These are phyloP conservation scores for Drosophila pegasa DNA, from an alignment of 2,888 invertebrate species.

Conservation along the genomic window DNA sequence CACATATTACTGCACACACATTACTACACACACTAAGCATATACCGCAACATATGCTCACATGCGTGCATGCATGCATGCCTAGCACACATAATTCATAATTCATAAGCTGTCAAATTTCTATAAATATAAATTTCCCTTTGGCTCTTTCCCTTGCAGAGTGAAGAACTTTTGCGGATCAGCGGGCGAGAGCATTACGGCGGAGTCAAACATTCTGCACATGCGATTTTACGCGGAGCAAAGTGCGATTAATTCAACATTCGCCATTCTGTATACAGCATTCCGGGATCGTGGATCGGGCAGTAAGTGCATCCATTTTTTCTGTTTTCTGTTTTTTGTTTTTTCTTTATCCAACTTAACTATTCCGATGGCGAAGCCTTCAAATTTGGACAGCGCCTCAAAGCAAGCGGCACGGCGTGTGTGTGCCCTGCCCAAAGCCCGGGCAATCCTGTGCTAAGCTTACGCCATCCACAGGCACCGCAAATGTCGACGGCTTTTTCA, in stretches of 20 bases:
- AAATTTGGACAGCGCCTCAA: constrained; percentile 29
- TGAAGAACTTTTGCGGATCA: constrained; percentile 93
- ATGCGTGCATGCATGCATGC: background rate
- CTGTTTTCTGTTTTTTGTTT: background rate
- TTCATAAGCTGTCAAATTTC: constrained; percentile 7
- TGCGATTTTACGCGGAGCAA: constrained; percentile 90
- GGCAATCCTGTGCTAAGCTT: constrained; percentile 70
- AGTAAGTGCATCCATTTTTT: constrained; percentile 76
- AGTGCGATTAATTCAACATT: constrained; percentile 88
- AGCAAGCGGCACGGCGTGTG: constrained; percentile 5
- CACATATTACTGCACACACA: too few relatives aligned
- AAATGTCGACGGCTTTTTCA: constrained; percentile 19
- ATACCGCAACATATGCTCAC: background rate
- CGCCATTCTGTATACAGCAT: constrained; percentile 90
- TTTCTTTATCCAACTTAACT: too few relatives aligned
- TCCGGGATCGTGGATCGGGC: constrained; percentile 86
- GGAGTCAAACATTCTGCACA: constrained; percentile 89
- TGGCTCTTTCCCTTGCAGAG: constrained; percentile 79
- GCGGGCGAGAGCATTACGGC: constrained; percentile 92
- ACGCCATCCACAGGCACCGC: constrained; percentile 32
- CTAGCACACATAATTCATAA: constrained; percentile 6
- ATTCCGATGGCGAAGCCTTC: constrained; percentile 1
- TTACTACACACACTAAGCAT: background rate
- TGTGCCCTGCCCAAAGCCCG: constrained; percentile 30
- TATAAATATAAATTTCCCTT: background rate